Percentiles rank a stretch among this genome's conserved stretches.
These are phyloP conservation scores for Platysteira castanea DNA, from an alignment of 2,113 vertebrate genomes.

Conservation along the genomic window DNA sequence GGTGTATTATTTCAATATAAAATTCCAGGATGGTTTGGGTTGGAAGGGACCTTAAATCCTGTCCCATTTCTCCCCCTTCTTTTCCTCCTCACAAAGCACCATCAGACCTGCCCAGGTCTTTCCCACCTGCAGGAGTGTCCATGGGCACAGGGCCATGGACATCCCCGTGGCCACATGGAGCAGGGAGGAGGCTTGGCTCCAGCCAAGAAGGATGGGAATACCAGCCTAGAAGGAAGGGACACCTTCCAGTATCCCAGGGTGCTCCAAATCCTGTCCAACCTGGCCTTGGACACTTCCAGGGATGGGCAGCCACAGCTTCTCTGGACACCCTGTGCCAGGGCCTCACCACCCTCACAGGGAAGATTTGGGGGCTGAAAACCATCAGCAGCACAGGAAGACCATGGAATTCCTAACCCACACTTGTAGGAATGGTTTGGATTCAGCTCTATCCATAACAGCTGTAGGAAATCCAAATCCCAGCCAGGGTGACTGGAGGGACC, in stretches of 20 bases:
- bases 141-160: too few species aligned
- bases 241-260: accelerated
- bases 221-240: background rate
- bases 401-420: background rate
- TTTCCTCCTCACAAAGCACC: too few species aligned
- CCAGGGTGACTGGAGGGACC: background rate
- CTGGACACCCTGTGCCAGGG: background rate
- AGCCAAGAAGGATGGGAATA: too few species aligned
- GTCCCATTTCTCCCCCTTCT: background rate
- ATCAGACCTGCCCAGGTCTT: too few species aligned
- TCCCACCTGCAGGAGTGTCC: too few species aligned
- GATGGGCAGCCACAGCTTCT: background rate
- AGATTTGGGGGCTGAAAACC: background rate
- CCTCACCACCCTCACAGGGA: background rate
- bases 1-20: accelerated
- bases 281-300: background rate
- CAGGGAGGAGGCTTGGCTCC: too few species aligned
- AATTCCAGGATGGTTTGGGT: background rate
- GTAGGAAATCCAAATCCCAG: background rate
- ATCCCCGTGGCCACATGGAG: too few species aligned
- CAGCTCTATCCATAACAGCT: background rate
- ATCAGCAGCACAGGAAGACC: background rate
- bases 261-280: accelerated
- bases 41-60: background rate
- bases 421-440: background rate